Evolutionary conservation across 2,888 invertebrate species (phyloP).

Genomic region (Galerucella calmariensis): DNA sequence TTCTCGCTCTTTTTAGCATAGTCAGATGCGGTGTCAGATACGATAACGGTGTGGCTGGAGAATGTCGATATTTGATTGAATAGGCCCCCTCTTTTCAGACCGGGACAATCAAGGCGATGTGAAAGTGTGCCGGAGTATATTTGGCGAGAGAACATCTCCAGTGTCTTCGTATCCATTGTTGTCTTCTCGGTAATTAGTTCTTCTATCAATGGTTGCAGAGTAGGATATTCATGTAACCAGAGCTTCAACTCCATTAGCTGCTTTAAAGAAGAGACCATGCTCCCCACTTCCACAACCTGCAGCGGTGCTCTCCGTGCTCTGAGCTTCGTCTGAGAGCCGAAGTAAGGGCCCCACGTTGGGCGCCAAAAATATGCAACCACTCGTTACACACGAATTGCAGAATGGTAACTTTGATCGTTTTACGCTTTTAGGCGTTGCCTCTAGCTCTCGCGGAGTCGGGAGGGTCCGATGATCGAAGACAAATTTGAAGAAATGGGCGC

Average conservation of each 20-base stretch:
- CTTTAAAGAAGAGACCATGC: not conserved
- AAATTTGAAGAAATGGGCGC: too few relatives aligned
- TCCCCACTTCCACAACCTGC: not conserved
- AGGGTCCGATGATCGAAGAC: too few relatives aligned
- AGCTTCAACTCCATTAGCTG: not conserved
- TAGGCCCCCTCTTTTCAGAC: not conserved
- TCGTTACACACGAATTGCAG: too few relatives aligned
- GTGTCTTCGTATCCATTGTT: not conserved
- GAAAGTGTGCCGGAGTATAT: not conserved
- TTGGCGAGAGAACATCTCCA: not conserved
- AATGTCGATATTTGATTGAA: too few relatives aligned
- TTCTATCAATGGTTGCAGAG: not conserved
- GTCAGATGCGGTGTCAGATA: too few relatives aligned
- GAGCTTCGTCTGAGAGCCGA: not conserved
- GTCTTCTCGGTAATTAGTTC: not conserved
- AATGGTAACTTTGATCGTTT: too few relatives aligned
- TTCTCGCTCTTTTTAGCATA: too few relatives aligned
- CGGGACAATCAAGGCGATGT: not conserved
- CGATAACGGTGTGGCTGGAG: too few relatives aligned
- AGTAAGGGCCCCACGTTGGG: not conserved
- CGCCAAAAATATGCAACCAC: too few relatives aligned
- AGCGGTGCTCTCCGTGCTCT: not conserved
- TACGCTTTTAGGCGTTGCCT: too few relatives aligned
- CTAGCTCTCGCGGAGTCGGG: too few relatives aligned
- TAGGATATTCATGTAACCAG: not conserved